Evolutionary conservation across 1,140 invertebrate genomes (phyloP), one percentile per base, ranked within the genome.

Genomic region (Drepana arcuata): DNA sequence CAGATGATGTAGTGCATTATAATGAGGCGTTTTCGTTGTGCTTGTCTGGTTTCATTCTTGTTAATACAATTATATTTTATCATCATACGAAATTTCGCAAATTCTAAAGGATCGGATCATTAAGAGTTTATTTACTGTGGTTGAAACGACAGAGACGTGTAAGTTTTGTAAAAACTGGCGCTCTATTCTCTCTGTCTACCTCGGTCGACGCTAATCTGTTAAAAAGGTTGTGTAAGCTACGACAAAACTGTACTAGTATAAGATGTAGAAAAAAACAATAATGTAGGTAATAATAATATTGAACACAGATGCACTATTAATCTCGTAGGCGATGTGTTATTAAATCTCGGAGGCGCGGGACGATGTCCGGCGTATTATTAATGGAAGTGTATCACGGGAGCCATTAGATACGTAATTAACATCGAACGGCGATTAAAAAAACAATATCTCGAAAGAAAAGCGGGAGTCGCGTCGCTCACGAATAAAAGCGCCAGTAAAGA

Each of bases 331-430:
- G 48, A 48, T 60, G 53, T 58, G 68, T 81, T 81, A 81, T 78
- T 77, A 81, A 78, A 77, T 81, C 61, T 69, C 58, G 56, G 55
- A 51, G 55, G 60, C 67, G 58, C 59, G 61, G 49, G 59, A 58
- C 59, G 62, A 62, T 69, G 61, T 66, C 65, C 64, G 61, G 50
- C 52, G 41, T 65, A 67, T 72, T 81, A 81, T 81, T 81, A 81
- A 81, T 81, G 73, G 70, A 81, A 81, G 77, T 78, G 73, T 81
- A 81, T 78, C 77, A 78, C 73, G 65, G 75, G 65, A 78, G 75
- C 75, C 73, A 75, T 81, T 78, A 81, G 71, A 77, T 72, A 65
- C 58, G 46, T 80, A 81, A 78, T 81, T 81, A 78, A 78, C 77
- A 71, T 77, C 64, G 62, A 72, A 66, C 66, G 53, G 32, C 39